phyloP scores from a whole-genome alignment of 2,888 invertebrate genomes.

The Cactoblastis cactorum region DNA sequence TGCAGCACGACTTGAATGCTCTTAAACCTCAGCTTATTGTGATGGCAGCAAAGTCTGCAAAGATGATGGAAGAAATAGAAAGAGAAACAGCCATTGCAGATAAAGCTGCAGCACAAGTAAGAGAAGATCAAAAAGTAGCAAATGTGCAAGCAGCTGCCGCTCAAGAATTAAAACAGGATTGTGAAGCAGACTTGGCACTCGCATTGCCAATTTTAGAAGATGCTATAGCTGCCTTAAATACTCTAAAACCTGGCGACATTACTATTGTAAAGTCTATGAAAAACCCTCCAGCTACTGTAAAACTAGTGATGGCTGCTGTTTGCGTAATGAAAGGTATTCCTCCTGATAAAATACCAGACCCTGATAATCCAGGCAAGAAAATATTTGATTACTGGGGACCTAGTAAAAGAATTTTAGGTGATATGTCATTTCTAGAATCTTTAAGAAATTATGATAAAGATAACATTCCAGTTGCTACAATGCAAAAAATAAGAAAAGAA shows the following conservation, averaged over 20 bases:
- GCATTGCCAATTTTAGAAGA: conserved; percentile 91
- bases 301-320: conserved; percentile 93
- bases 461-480: conserved; percentile 85
- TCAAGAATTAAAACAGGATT: conserved; percentile 90
- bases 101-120: conserved; percentile 87
- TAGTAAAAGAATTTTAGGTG: conserved; percentile 88
- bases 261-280: conserved; percentile 94
- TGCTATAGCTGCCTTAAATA: conserved; percentile 87
- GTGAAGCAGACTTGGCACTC: conserved; percentile 94
- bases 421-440: conserved; percentile 87
- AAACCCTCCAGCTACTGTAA: conserved; percentile 90
- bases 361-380: conserved; percentile 82
- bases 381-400: conserved; percentile 92
- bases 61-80: conserved; percentile 88
- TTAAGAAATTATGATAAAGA: conserved; percentile 91
- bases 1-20: conserved; percentile 86
- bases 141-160: conserved; percentile 92
- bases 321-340: conserved; percentile 90
- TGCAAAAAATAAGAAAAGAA: conserved; percentile 87
- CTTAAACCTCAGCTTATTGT: conserved; percentile 86
- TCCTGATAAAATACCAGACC: conserved; percentile 88
- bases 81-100: conserved; percentile 87
- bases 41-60: conserved; percentile 85
- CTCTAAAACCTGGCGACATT: conserved; percentile 90
- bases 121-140: conserved; percentile 92